Percentiles rank a stretch among this genome's conserved stretches.
phyloP scores from a whole-genome alignment of 2,113 vertebrate genomes.

The Rhinogobius similis region DNA sequence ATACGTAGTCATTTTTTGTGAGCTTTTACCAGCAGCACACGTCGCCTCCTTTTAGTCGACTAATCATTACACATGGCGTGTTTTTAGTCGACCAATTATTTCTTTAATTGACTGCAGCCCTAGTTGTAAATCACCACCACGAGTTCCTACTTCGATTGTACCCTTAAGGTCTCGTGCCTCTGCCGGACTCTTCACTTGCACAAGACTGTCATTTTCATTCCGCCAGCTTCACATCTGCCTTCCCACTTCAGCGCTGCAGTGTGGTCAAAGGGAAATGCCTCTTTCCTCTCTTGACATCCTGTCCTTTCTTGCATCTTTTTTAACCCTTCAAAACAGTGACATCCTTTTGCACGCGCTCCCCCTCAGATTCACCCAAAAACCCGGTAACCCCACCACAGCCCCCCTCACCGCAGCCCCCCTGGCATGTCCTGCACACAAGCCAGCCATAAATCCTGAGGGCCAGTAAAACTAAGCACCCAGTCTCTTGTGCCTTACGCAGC shows the following conservation, averaged over 20 bases:
- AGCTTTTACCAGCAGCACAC: too few relatives aligned
- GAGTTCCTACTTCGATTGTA: too few relatives aligned
- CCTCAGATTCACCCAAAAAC: slow-evolving; percentile 3
- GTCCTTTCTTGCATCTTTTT: slow-evolving; percentile 38
- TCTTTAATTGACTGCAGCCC: too few relatives aligned
- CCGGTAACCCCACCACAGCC: neutral
- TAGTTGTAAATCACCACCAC: too few relatives aligned
- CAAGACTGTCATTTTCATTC: slow-evolving; percentile 44
- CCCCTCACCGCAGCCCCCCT: neutral
- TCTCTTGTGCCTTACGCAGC: slow-evolving; percentile 31
- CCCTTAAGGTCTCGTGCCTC: slow-evolving; percentile 6
- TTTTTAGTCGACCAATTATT: too few relatives aligned
- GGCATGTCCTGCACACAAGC: slow-evolving; percentile 40
- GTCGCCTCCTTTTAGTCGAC: too few relatives aligned
- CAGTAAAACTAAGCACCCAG: slow-evolving; percentile 56
- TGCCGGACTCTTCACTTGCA: slow-evolving; percentile 27
- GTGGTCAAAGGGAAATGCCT: slow-evolving; percentile 30
- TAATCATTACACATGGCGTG: too few relatives aligned
- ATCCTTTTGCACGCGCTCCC: slow-evolving; percentile 5
- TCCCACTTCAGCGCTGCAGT: slow-evolving; percentile 31
- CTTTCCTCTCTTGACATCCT: slow-evolving; percentile 30
- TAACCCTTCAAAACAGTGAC: slow-evolving; percentile 26
- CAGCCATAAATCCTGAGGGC: slow-evolving; percentile 67
- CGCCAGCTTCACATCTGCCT: slow-evolving; percentile 35
- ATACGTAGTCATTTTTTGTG: too few relatives aligned